phyloP scores from a whole-genome alignment of 1,140 invertebrate species.

The Apocrypta bakeri region DNA sequence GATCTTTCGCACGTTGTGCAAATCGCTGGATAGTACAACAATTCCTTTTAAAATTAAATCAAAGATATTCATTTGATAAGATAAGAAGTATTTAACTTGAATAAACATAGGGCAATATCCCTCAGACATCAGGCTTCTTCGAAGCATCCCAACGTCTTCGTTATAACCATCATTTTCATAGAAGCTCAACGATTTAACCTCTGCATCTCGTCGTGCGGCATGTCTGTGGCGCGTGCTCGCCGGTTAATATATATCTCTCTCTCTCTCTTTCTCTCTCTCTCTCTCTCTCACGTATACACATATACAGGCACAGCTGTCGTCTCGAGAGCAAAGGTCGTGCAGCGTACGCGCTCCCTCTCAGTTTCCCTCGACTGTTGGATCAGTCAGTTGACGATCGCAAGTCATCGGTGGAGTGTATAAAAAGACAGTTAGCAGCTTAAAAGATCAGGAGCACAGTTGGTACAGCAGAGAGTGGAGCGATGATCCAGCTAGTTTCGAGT shows the following conservation, averaged over 20 bases:
- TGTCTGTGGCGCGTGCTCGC: conserved; percentile 36
- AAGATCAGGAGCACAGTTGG: no score
- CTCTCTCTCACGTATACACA: neutral
- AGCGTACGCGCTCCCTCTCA: neutral
- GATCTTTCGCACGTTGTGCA: no score
- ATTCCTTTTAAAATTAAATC: no score
- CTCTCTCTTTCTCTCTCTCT: neutral
- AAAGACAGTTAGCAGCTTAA: no score
- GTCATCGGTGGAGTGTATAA: neutral
- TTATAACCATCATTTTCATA: neutral
- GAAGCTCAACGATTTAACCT: neutral
- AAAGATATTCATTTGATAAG: no score
- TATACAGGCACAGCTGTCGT: neutral
- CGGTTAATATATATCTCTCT: neutral
- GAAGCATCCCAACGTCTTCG: neutral
- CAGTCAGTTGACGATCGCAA: neutral
- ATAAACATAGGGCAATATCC: no score
- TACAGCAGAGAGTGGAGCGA: neutral
- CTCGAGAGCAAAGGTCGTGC: conserved; percentile 44
- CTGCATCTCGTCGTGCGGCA: neutral
- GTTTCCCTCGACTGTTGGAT: neutral
- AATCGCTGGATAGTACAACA: neutral
- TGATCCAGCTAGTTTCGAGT: conserved; percentile 19
- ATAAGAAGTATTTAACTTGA: no score
- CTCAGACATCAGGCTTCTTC: no score